These are phyloP conservation scores for Triplophysa bombifrons DNA, from an alignment of 2,797 vertebrate species.

Conservation along the genomic window DNA sequence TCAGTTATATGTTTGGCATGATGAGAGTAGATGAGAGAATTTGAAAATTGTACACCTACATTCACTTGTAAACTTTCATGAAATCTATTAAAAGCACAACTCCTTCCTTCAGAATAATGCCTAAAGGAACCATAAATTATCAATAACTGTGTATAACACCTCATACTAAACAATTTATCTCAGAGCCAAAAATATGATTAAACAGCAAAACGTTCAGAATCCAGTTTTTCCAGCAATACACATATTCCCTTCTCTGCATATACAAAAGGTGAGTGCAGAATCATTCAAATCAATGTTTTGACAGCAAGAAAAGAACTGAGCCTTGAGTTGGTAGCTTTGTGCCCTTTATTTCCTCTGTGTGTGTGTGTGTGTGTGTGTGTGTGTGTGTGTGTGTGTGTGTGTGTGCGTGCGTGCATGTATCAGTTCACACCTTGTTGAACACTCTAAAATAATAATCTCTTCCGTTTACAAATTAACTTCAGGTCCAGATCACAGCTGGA, in stretches of 20 bases:
- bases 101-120: not conserved
- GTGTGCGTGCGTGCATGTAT: not conserved
- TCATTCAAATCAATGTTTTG: not conserved
- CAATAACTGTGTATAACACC: not conserved
- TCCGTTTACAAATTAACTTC: slow-evolving; percentile 49
- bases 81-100: not conserved
- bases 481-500: slow-evolving; percentile 28
- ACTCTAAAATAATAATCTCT: slow-evolving; percentile 43
- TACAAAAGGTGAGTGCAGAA: not conserved
- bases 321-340: slow-evolving; percentile 29
- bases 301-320: slow-evolving; percentile 2
- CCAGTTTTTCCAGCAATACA: not conserved
- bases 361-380: not conserved
- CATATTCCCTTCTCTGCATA: not conserved
- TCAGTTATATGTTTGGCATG: not conserved
- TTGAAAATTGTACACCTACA: not conserved
- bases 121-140: not conserved
- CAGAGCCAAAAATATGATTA: slow-evolving; percentile 19
- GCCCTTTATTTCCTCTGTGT: slow-evolving; percentile 1
- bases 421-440: slow-evolving; percentile 38
- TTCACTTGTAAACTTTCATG: not conserved
- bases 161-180: slow-evolving; percentile 9
- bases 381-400: not conserved
- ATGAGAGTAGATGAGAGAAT: not conserved
- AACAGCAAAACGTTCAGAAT: not conserved